phyloP scores from a whole-genome alignment of 2,888 invertebrate genomes.

The Patella ulyssiponensis region DNA sequence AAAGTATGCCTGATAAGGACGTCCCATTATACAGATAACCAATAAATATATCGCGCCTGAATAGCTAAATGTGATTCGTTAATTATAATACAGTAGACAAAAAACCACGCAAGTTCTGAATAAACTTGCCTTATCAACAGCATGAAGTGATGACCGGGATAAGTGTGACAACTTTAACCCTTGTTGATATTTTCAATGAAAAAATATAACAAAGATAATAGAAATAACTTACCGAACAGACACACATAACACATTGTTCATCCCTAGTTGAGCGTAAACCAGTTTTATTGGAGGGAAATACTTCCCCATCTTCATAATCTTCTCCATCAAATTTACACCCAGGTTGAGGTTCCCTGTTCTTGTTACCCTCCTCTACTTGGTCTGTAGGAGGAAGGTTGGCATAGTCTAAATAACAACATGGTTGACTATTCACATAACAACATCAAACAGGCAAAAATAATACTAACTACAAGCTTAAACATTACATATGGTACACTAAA shows the following conservation, averaged over 20 bases:
- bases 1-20: too few species aligned
- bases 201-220: not conserved
- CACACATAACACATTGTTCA: slow-evolving; percentile 73
- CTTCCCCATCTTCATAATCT: slow-evolving; percentile 69
- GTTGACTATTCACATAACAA: slow-evolving; percentile 19
- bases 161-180: not conserved
- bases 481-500: too few species aligned
- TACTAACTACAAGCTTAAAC: too few species aligned
- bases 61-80: too few species aligned
- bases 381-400: slow-evolving; percentile 68
- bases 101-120: not conserved
- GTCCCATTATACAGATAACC: too few species aligned
- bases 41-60: too few species aligned
- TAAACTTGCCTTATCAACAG: not conserved
- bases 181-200: not conserved
- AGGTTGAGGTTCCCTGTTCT: slow-evolving; percentile 37
- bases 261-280: slow-evolving; percentile 64
- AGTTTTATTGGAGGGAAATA: slow-evolving; percentile 71
- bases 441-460: slow-evolving; percentile 14
- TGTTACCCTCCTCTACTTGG: slow-evolving; percentile 42
- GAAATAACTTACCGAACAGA: slow-evolving; percentile 68
- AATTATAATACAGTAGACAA: not conserved
- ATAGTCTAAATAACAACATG: slow-evolving; percentile 64
- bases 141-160: too few species aligned
- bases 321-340: slow-evolving; percentile 68